These are phyloP conservation scores for Tokudaia tokunoshimensis DNA, from an alignment of 2,797 vertebrate genomes.

Conservation along the genomic window DNA sequence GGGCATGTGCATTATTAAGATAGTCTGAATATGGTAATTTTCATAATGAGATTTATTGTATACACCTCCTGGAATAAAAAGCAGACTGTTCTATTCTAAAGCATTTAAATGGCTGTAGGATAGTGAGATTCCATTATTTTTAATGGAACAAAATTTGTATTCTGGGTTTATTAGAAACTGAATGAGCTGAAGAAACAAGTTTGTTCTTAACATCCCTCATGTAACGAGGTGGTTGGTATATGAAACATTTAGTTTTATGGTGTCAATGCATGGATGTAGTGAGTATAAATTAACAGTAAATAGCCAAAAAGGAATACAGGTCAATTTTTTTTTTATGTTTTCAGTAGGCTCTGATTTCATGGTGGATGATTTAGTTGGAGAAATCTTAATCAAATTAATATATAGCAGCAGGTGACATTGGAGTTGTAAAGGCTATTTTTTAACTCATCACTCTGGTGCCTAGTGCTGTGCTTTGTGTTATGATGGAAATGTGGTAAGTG, in stretches of 20 bases:
- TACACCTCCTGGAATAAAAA: constrained; percentile 74
- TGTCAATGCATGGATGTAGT: constrained; percentile 47
- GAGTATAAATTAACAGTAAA: constrained; percentile 70
- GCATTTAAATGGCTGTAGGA: constrained; percentile 78
- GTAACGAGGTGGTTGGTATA: constrained; percentile 15
- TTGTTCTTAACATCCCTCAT: constrained; percentile 70
- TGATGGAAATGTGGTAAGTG: constrained; percentile 3
- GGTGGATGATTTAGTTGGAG: background rate
- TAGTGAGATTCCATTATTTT: constrained; percentile 80
- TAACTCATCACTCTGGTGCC: background rate
- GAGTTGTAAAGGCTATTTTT: constrained; percentile 38
- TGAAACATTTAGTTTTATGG: constrained; percentile 66
- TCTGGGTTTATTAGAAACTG: constrained; percentile 72
- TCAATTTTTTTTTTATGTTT: background rate
- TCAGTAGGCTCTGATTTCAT: constrained; percentile 40
- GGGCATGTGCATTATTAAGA: constrained; percentile 79
- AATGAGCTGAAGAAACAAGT: constrained; percentile 72
- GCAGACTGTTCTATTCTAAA: constrained; percentile 52
- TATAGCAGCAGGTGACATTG: background rate
- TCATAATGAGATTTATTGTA: constrained; percentile 82
- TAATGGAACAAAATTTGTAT: constrained; percentile 79
- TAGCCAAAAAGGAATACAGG: constrained; percentile 21
- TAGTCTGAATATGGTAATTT: constrained; percentile 80
- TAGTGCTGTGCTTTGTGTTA: background rate
- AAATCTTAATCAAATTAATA: constrained; percentile 25